Base-by-base conservation (phyloP, 2,888 invertebrate species). In the Phyllotreta cruciferae region DNA sequence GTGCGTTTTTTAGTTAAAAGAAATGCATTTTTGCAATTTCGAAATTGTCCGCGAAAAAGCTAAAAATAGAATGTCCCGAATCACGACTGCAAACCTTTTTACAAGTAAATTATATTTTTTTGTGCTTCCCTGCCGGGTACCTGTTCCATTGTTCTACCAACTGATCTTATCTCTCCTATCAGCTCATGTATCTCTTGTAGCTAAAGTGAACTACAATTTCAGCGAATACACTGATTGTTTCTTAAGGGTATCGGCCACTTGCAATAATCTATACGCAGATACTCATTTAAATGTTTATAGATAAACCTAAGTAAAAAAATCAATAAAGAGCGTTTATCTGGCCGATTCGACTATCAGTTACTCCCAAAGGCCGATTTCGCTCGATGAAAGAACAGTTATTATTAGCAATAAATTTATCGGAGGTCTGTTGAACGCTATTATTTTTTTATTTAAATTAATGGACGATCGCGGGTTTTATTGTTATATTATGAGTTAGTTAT, bases 121-220 rank as follows among this genome's bases (percentile, higher is more conserved):
- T 63, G 36, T 67, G 63, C 56, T 55, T 58, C 64, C 60, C 57
- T 61, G 63, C 58, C 64, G 60, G 36, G 67, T 63, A 67, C 58
- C 57, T 60, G 52, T 52, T 64, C 65, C 68, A 68, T 68, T 68
- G 68, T 68, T 68, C 68, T 68, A 56, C 61, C 45, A 52, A 49
- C 56, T 63, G 72, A 72, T 72, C 57, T 68, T 72, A 72, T 72
- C 72, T 67, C 14, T 47, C 50, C 56, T 73, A 73, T 73, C 71
- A 66, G 55, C 53, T 36, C 68, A 64, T 73, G 72, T 73, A 73
- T 73, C 72, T 68, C 70, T 64, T 71, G 72, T 72, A 68, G 64
- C 66, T 69, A 63, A 68, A 71, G 70, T 69, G 69, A 69, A 69
- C 69, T 67, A 69, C 67, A 67, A 67, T 67, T 63, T 66, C 60